Base-by-base conservation (phyloP, 1,140 invertebrate species). In the Uloborus diversus region DNA sequence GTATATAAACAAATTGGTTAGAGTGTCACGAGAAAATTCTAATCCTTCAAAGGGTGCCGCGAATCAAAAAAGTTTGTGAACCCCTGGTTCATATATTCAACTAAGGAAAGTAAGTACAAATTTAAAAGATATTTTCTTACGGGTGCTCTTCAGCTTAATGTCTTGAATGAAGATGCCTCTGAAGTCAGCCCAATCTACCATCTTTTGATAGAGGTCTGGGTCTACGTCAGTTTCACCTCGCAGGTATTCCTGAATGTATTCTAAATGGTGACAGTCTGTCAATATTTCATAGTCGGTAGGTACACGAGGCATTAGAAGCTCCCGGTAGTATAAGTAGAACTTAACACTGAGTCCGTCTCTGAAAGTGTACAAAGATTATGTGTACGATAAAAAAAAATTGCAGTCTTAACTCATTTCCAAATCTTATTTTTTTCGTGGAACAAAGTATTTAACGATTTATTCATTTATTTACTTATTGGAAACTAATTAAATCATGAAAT, bases 281-380 rank as follows among this genome's bases (percentile, higher is more conserved):
- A 61, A 14, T 0, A 73, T 9, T 7, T 73, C 53, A 0, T 20
- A 23, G 0, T 37, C 23, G 5, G 13, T 4, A 2, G 20, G 69
- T 14, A 1, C 13, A 7, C 69, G 53, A 1, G 53, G 53, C 23
- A 35, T 1, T 4, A 73, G 4, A 1, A 32, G 7, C 30, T 14
- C 11, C 9, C 56, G 53, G 51, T 14, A 14, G n/a, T 61, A 73
- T 2, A 73, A 4, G 49, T 61, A 73, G 32, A 61, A 73, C 4
- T 25, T 13, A 17, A 73, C 37, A 23, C 47, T 35, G 2, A 73
- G 25, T 13, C 69, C 69, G 2, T 28, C 47, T 37, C 69, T 73
- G 9, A 32, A 42, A 42, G 17, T 13, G 37, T 5, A 9, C 37
- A 42, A 42, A 13, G 37, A 17, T 42, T n/a, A n/a, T n/a, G n/a